Evolutionary conservation across 2,888 invertebrate genomes (phyloP).

Genomic region (Stomorhina lunata): DNA sequence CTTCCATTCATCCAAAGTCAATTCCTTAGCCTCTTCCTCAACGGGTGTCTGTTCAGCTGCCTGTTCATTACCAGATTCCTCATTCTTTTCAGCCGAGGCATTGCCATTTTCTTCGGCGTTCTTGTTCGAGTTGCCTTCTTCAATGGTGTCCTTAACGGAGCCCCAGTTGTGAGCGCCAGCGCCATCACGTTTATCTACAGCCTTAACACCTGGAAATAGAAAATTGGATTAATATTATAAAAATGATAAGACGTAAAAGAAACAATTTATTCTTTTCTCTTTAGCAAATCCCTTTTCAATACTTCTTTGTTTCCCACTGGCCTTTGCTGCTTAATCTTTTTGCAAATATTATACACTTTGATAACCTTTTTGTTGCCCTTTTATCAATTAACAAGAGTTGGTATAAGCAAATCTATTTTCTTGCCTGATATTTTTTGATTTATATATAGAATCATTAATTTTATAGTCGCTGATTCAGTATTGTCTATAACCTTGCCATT

Average conservation of each 20-base stretch:
- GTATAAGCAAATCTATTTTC: not conserved
- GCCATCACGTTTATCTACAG: constrained; percentile 96
- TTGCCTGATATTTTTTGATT: not conserved
- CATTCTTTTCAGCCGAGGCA: constrained; percentile 71
- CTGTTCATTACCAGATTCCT: constrained; percentile 78
- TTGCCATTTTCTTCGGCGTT: constrained; percentile 64
- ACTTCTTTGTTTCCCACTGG: not conserved
- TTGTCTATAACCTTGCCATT: not conserved
- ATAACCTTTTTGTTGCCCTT: constrained; percentile 27
- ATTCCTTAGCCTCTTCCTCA: constrained; percentile 89
- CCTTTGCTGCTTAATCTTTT: constrained; percentile 16
- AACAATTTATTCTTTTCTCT: not conserved
- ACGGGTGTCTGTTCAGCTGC: constrained; percentile 81
- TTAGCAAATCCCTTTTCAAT: too few species aligned
- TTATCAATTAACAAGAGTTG: constrained; percentile 16
- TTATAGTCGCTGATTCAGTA: not conserved
- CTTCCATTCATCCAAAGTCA: constrained; percentile 98
- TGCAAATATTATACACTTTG: constrained; percentile 14
- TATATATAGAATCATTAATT: not conserved
- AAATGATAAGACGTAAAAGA: not conserved
- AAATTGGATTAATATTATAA: constrained; percentile 5
- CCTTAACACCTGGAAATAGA: constrained; percentile 84
- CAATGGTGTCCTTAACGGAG: constrained; percentile 94
- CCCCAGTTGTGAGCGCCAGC: constrained; percentile 98
- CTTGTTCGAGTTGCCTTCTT: constrained; percentile 80